Percentiles rank a stretch among this genome's conserved stretches.
Conservation (phyloP, 2,113 vertebrate genomes). For the Galemys pyrenaicus region DNA sequence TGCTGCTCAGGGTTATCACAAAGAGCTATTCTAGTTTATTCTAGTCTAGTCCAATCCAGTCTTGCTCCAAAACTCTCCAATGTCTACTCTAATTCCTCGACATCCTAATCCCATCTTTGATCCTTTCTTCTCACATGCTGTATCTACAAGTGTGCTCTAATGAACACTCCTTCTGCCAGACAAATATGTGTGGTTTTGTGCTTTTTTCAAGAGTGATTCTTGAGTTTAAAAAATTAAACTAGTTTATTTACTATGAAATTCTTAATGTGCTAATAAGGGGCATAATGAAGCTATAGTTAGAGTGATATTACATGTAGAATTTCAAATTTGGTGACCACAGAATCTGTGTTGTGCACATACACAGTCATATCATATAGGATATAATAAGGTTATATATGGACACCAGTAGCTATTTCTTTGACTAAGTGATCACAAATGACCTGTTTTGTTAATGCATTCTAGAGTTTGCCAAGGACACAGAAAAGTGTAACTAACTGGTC, state of each 20-base stretch:
- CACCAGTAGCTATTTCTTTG: neutral
- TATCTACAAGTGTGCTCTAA: neutral
- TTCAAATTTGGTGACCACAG: neutral
- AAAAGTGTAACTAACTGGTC: conserved; percentile 13
- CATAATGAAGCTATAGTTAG: neutral
- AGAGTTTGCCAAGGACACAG: neutral
- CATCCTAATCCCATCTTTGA: neutral
- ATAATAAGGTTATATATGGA: neutral
- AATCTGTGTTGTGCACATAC: neutral
- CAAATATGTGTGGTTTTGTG: neutral
- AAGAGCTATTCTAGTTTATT: neutral
- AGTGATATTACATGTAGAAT: neutral
- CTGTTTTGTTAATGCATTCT: neutral
- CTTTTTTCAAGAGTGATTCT: neutral
- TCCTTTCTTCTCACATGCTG: neutral
- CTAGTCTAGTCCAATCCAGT: neutral
- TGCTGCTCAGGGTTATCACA: neutral
- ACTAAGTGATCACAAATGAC: neutral
- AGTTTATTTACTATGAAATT: neutral
- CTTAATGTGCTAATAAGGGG: neutral
- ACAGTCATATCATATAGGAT: neutral
- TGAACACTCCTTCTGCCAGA: neutral
- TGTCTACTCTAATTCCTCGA: neutral
- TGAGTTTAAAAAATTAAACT: conserved; percentile 17
- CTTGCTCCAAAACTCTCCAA: neutral